phyloP scores from a whole-genome alignment of 2,888 invertebrate genomes.

The Cylindroiulus punctatus region DNA sequence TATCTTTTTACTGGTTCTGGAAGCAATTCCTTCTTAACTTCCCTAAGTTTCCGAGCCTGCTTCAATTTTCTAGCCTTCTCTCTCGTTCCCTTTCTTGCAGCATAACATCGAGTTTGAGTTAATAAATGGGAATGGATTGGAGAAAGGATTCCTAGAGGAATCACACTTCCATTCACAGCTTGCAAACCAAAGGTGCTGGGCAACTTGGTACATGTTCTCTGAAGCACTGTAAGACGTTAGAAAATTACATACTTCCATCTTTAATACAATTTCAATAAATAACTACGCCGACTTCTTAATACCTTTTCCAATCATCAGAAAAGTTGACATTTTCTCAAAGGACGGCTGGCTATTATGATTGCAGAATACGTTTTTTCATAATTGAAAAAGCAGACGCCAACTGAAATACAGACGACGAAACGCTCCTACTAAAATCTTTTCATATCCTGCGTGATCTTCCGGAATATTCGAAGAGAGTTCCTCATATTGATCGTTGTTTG shows the following conservation, averaged over 20 bases:
- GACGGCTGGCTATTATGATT: background rate
- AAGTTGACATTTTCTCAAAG: background rate
- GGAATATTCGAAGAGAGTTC: background rate
- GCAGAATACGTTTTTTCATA: background rate
- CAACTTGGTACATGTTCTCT: background rate
- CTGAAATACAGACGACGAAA: background rate
- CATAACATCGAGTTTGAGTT: slow-evolving; percentile 50
- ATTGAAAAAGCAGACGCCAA: background rate
- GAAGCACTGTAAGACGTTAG: background rate
- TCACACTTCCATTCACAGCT: background rate
- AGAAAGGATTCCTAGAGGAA: background rate
- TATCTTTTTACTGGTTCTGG: slow-evolving; percentile 5
- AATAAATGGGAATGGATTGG: background rate
- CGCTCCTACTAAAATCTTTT: background rate
- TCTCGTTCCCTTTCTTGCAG: slow-evolving; percentile 55
- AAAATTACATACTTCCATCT: background rate
- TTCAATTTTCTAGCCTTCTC: slow-evolving; percentile 52
- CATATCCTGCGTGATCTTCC: background rate
- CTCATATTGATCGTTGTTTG: background rate
- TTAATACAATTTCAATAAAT: background rate
- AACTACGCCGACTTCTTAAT: background rate
- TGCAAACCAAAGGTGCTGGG: background rate
- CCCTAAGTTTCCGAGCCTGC: slow-evolving; percentile 46
- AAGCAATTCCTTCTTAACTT: background rate
- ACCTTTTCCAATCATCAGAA: background rate